Evolutionary conservation across 1,140 invertebrate genomes (phyloP).

Genomic region (Drepana arcuata): DNA sequence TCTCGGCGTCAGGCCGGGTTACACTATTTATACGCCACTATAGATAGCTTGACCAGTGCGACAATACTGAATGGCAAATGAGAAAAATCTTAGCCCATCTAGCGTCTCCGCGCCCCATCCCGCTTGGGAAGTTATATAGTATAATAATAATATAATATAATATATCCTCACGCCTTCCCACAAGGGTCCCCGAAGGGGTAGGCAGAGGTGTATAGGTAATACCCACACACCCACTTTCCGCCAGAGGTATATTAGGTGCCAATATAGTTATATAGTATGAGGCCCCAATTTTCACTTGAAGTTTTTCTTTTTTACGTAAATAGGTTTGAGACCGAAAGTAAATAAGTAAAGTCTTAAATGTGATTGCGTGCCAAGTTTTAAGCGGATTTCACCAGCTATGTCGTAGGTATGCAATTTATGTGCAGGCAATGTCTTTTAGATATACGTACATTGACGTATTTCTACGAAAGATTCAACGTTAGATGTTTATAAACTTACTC

Average conservation of each 20-base stretch:
- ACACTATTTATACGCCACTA: slow-evolving; percentile 31
- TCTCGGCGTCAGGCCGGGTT: slow-evolving; percentile 16
- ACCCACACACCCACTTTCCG: no score
- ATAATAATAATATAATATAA: no score
- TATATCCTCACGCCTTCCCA: no score
- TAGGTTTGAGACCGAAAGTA: slow-evolving; percentile 19
- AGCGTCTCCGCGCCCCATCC: slow-evolving; percentile 1
- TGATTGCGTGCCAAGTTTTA: slow-evolving; percentile 14
- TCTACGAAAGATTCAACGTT: no score
- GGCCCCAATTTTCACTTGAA: no score
- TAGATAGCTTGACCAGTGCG: slow-evolving; percentile 26
- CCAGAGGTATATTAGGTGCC: no score
- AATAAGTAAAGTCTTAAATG: slow-evolving; percentile 8
- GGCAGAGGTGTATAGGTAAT: no score
- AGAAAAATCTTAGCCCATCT: slow-evolving; percentile 38
- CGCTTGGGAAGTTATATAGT: slow-evolving; percentile 1
- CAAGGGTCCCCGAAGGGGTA: no score
- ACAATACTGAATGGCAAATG: slow-evolving; percentile 41
- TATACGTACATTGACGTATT: slow-evolving; percentile 1
- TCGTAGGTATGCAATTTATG: no score
- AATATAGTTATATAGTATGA: slow-evolving; percentile 1
- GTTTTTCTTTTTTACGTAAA: slow-evolving; percentile 8
- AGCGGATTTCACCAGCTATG: slow-evolving; percentile 15
- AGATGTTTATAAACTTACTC: no score
- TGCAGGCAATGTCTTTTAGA: slow-evolving; percentile 5